Base-by-base conservation (phyloP, 2,113 vertebrate species). In the Psittacus erithacus region DNA sequence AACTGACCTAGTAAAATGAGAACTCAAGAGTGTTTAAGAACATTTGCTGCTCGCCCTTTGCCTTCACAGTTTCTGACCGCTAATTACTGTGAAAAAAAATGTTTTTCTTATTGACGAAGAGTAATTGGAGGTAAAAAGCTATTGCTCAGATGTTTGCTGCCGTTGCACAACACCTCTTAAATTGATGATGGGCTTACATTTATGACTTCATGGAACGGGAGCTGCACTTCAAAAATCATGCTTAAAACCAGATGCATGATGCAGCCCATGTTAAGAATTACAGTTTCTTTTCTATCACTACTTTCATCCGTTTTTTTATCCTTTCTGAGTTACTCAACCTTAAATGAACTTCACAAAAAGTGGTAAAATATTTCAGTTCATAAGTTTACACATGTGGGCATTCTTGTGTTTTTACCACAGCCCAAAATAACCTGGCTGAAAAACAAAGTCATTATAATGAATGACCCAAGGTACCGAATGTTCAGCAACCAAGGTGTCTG, bases 391-490 rank as follows among this genome's bases (percentile, higher is more conserved):
- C 41, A 62, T 83, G 38, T 80, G 9, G 17, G 76, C 57, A 92
- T 92, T 76, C 20, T 90, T 60, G 47, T 15, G 24, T 91, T 93
- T 82, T 80, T 29, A 93, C 81, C 83, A 62, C 96, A 99, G 99
- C 98, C 99, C 85, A 99, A 99, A 97, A 99, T 99, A 93, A 98
- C 98, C 89, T 99, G 99, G 99, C 98, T 99, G 99, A 99, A 99
- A 97, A 99, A 99, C 96, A 99, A 99, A 97, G 99, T 99, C 6
- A 10, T 80, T 9, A 99, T 99, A 81, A 93, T 98, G 50, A 98
- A 99, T 7, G 99, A 99, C 93, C 99, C 99, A 2, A 98, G 98
- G 88, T 99, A 99, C 97, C 98, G 99, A 84, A 99, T 99, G 99
- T 99, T 99, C 93, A 98, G 99, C 97, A 99, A 99, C 97, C 99